Evolutionary conservation across 2,797 vertebrate species (phyloP).

Genomic region (Gastrophryne carolinensis): DNA sequence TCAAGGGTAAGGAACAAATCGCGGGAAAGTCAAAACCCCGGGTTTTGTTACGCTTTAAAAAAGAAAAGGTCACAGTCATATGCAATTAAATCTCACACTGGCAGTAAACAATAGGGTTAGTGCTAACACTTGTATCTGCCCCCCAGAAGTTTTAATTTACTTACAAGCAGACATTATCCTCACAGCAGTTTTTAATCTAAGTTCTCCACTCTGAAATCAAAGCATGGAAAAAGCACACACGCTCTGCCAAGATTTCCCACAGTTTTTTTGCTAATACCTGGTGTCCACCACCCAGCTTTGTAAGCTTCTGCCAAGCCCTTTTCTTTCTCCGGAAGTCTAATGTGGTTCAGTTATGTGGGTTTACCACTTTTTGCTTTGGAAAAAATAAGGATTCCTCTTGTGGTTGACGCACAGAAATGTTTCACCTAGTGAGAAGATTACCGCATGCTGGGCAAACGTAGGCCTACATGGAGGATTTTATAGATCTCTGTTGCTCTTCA

Average conservation of each 20-base stretch:
- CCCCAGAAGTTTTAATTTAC: background rate
- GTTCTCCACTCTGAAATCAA: background rate
- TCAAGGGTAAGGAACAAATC: no score
- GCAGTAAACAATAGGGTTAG: no score
- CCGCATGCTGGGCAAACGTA: background rate
- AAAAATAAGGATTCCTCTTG: constrained; percentile 38
- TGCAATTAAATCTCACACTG: no score
- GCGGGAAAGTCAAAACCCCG: no score
- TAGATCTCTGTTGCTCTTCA: background rate
- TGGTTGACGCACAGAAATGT: constrained; percentile 6
- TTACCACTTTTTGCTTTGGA: constrained; percentile 14
- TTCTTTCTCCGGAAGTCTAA: constrained; percentile 10
- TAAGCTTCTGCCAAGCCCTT: constrained; percentile 20
- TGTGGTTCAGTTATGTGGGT: constrained; percentile 23
- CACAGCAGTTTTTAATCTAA: background rate
- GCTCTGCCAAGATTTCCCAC: background rate
- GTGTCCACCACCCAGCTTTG: constrained; percentile 22
- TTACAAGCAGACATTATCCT: background rate
- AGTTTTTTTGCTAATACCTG: constrained; percentile 11
- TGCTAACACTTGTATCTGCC: background rate
- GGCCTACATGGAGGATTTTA: background rate
- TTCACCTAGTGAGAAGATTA: constrained; percentile 18
- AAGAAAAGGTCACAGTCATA: no score
- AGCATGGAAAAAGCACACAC: constrained; percentile 1
- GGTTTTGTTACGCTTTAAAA: no score